Evolutionary conservation across 2,888 invertebrate species (phyloP).

Genomic region (Ophion costatus): DNA sequence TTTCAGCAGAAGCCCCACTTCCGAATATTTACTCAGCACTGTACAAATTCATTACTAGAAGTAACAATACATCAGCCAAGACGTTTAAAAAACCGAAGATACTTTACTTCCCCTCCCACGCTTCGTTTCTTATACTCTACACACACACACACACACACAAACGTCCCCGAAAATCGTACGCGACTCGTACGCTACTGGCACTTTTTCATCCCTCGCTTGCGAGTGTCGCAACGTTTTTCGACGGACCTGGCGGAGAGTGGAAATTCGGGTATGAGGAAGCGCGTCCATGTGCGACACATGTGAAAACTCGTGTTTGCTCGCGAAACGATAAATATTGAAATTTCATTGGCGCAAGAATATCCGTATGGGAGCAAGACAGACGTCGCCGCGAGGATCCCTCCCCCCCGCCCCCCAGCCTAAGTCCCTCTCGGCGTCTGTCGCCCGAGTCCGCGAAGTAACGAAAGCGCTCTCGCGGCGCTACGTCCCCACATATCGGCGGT

Average conservation of each 20-base stretch:
- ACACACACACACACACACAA: too few relatives aligned
- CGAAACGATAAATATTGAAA: constrained; percentile 71
- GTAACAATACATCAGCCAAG: too few relatives aligned
- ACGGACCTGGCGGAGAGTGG: not conserved
- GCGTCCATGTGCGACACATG: not conserved
- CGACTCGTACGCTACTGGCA: too few relatives aligned
- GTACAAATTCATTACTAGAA: too few relatives aligned
- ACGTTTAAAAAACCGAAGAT: too few relatives aligned
- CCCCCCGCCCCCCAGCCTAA: not conserved
- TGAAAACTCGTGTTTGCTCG: not conserved
- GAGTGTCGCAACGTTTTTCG: constrained; percentile 3
- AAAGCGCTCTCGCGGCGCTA: not conserved
- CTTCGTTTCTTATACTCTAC: too few relatives aligned
- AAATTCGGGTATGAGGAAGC: not conserved
- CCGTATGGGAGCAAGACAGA: constrained; percentile 2
- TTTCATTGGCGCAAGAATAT: constrained; percentile 66
- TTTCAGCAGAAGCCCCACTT: too few relatives aligned
- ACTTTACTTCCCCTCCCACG: too few relatives aligned
- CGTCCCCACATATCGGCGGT: not conserved
- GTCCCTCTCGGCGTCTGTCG: not conserved
- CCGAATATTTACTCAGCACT: too few relatives aligned
- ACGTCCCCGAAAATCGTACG: too few relatives aligned
- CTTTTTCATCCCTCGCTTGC: too few relatives aligned
- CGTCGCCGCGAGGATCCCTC: constrained; percentile 7
- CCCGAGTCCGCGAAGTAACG: not conserved